Conservation (phyloP, 2,888 invertebrate species). For the Exocentrus adspersus region DNA sequence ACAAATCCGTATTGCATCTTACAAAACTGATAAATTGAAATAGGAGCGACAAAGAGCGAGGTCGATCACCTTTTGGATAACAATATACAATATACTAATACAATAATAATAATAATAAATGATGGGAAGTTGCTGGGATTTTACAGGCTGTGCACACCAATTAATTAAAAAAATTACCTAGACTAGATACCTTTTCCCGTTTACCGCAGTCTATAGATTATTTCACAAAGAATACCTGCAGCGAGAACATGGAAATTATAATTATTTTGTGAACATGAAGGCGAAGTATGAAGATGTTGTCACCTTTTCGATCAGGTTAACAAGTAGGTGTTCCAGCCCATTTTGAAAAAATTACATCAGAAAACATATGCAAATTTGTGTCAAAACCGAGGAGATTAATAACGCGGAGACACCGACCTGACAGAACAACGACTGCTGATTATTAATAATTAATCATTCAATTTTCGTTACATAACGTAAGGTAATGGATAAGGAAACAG, state of each 20-base stretch:
- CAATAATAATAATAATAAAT: no score
- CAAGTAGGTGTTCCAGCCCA: background rate
- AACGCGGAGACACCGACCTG: background rate
- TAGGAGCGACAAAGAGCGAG: background rate
- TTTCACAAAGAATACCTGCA: background rate
- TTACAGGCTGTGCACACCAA: no score
- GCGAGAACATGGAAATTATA: no score
- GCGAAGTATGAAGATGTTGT: no score
- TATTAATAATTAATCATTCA: background rate
- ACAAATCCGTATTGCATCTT: background rate
- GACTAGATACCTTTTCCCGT: background rate
- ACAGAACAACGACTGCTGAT: constrained; percentile 1
- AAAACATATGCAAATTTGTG: background rate
- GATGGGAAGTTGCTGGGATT: no score
- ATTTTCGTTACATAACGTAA: background rate
- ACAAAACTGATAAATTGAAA: background rate
- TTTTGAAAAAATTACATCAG: background rate
- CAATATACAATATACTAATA: no score
- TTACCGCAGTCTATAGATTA: background rate
- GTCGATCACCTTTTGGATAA: background rate
- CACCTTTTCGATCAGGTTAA: background rate
- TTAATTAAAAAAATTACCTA: background rate
- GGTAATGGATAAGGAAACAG: background rate
- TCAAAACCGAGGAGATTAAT: background rate
- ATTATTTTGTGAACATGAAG: no score